Evolutionary conservation across 2,888 invertebrate species (phyloP).

Genomic region (Pammene aurita): DNA sequence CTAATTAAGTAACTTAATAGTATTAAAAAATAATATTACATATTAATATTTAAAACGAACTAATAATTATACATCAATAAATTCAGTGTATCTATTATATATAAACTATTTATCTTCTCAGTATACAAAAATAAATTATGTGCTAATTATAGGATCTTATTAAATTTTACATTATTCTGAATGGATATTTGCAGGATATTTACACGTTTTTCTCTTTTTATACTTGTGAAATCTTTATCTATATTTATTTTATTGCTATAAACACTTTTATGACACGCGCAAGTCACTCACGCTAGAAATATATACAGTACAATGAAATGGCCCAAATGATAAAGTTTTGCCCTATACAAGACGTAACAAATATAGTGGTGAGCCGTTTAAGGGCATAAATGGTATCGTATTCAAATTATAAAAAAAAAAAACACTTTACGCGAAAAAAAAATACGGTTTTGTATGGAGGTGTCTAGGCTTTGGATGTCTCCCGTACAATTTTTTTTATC

Average conservation of each 20-base stretch:
- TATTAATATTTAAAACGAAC: background rate
- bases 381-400: too few species aligned
- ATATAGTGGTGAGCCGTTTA: too few species aligned
- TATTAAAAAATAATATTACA: too few species aligned
- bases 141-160: conserved; percentile 6
- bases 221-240: background rate
- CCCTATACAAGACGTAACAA: too few species aligned
- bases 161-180: background rate
- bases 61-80: background rate
- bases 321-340: too few species aligned
- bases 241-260: conserved; percentile 15
- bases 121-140: background rate
- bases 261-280: background rate
- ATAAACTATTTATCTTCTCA: background rate
- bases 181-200: background rate
- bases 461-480: too few species aligned
- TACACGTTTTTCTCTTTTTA: conserved; percentile 6
- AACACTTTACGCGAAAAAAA: too few species aligned
- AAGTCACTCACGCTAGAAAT: background rate
- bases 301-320: background rate
- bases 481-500: too few species aligned
- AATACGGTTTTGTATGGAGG: too few species aligned
- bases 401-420: too few species aligned
- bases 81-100: too few species aligned
- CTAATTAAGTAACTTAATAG: conserved; percentile 6